phyloP scores from a whole-genome alignment of 2,113 vertebrate genomes.

The Platanista minor region DNA sequence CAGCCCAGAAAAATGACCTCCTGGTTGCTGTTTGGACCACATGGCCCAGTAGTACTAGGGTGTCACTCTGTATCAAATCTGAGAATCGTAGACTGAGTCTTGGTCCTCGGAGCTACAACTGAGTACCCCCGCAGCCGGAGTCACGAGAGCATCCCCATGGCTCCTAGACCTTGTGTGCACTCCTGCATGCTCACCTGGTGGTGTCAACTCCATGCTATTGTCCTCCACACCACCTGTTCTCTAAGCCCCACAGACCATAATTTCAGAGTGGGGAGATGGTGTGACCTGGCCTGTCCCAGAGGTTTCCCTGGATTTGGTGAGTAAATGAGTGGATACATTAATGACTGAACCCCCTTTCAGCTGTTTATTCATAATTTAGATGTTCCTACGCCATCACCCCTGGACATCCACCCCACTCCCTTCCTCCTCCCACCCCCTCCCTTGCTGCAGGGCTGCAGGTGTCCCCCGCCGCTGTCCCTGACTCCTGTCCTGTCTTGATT shows the following conservation, averaged over 20 bases:
- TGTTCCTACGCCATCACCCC: not conserved
- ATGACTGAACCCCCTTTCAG: not conserved
- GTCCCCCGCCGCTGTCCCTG: not conserved
- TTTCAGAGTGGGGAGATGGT: not conserved
- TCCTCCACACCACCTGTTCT: not conserved
- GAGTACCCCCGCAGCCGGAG: not conserved
- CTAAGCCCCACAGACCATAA: not conserved
- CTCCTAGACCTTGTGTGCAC: not conserved
- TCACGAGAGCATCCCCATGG: no score
- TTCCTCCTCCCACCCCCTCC: no score
- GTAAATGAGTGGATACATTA: not conserved
- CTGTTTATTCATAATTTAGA: not conserved
- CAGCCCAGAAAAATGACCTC: no score
- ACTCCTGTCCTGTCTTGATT: not conserved
- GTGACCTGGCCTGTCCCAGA: not conserved
- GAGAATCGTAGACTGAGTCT: no score
- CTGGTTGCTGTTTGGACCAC: no score
- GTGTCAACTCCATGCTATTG: not conserved
- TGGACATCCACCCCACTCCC: no score
- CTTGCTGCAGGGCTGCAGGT: not conserved
- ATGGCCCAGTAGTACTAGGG: no score
- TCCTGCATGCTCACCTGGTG: not conserved
- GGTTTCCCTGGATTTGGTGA: not conserved
- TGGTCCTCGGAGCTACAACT: not conserved
- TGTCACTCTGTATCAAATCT: no score